Percentiles rank a stretch among this genome's conserved stretches.
These are phyloP conservation scores for Harpegnathos saltator DNA, from an alignment of 1,140 invertebrate species.

Conservation along the genomic window DNA sequence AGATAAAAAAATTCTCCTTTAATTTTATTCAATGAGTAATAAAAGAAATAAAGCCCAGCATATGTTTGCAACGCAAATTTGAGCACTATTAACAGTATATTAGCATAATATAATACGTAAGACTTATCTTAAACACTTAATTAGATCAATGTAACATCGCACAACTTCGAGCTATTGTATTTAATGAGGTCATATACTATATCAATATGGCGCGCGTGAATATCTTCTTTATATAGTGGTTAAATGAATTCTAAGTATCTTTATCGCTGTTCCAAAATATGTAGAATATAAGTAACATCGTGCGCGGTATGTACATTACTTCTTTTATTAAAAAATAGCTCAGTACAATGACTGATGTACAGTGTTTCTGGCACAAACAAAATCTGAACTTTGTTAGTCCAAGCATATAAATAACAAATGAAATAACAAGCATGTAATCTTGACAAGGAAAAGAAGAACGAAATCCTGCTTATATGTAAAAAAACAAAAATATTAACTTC, in stretches of 20 bases:
- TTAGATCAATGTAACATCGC: slow-evolving; percentile 35
- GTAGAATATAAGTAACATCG: slow-evolving; percentile 60
- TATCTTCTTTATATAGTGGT: slow-evolving; percentile 10
- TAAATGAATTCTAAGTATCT: slow-evolving; percentile 32
- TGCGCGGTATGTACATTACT: slow-evolving; percentile 67
- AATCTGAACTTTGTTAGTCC: slow-evolving; percentile 63
- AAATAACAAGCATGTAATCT: slow-evolving; percentile 56
- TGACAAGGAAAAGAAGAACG: slow-evolving; percentile 19
- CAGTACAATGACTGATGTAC: slow-evolving; percentile 70
- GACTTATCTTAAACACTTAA: slow-evolving; percentile 53
- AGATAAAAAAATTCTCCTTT: slow-evolving; percentile 1
- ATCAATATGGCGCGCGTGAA: slow-evolving; percentile 68
- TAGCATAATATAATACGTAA: slow-evolving; percentile 39
- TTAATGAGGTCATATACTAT: slow-evolving; percentile 50
- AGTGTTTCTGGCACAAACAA: slow-evolving; percentile 75
- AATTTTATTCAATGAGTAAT: slow-evolving; percentile 60
- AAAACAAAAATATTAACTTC: slow-evolving; percentile 15
- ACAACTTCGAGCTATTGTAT: slow-evolving; percentile 47
- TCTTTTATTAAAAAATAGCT: slow-evolving; percentile 75
- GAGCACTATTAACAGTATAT: slow-evolving; percentile 54
- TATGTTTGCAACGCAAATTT: slow-evolving; percentile 47
- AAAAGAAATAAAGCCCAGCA: slow-evolving; percentile 35
- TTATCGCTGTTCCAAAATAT: slow-evolving; percentile 42
- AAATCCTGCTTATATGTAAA: slow-evolving; percentile 14
- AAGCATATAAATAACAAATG: slow-evolving; percentile 60